Evolutionary conservation across 2,888 invertebrate genomes (phyloP), one percentile per base, ranked within the genome.

Genomic region (Eretmocerus hayati): DNA sequence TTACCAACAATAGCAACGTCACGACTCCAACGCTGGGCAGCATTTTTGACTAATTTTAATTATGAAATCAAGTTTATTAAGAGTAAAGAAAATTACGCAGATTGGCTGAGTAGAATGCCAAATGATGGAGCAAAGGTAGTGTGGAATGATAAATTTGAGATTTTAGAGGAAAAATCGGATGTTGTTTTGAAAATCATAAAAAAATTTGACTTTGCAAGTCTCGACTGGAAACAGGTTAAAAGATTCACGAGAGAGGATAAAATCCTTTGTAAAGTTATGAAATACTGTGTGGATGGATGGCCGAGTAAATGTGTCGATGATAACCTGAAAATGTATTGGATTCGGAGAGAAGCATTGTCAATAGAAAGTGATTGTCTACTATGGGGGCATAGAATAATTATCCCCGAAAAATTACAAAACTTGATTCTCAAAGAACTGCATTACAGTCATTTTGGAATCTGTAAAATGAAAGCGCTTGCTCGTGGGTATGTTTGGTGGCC

Each of bases 381-480:
- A 15, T 52, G 52, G 50, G 50, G 52, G 16, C 50, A 52, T 39
- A n/a, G 52, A 32, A 46, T 55, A 40, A 31, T 52, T 2, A 48
- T 55, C 21, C 55, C 55, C 8, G 32, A 45, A 30, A 43, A 42
- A 45, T 35, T 52, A 37, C n/a, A 48, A 37, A 30, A 42, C 38
- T 6, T 50, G 2, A 45, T 52, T 15, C 20, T 49, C 15, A 49
- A 43, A 15, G 56, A 61, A 53, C 54, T 60, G 21, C 59, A 61
- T 50, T 37, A 35, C 13, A 58, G 56, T 19, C 59, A 59, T 47
- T 33, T 55, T 22, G 58, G 60, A 15, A 56, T 58, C 18, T 42
- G 46, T 2, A 58, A 55, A 51, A 62, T 58, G 57, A 61, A 62
- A 46, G 38, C 52, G 16, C 35, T 59, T 15, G 57, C 59, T 18